These are phyloP conservation scores for Pogona vitticeps DNA, from an alignment of 2,113 vertebrate species.

Conservation along the genomic window DNA sequence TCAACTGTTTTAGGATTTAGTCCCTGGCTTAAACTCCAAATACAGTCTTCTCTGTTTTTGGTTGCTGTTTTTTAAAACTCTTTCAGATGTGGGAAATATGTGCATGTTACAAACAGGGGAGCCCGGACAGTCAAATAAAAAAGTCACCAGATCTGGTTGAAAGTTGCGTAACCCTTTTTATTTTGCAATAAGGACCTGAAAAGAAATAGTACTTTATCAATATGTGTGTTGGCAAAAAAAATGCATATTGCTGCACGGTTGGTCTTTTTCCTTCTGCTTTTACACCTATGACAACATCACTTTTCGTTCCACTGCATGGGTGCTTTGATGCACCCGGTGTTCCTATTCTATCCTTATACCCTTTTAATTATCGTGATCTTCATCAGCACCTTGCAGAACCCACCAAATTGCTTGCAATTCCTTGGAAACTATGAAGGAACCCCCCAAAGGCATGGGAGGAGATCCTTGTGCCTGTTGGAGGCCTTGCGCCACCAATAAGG, in stretches of 20 bases:
- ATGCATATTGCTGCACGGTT: neutral
- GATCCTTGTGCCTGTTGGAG: too few relatives aligned
- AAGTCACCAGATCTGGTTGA: neutral
- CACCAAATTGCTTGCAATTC: neutral
- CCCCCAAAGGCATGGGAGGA: too few relatives aligned
- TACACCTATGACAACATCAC: neutral
- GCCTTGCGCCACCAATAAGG: neutral
- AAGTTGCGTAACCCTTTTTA: neutral
- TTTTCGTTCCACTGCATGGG: too few relatives aligned
- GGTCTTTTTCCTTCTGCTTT: conserved; percentile 5
- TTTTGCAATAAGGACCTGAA: neutral
- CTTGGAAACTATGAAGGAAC: neutral
- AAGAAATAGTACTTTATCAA: neutral
- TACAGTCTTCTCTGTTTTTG: neutral
- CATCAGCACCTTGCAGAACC: too few relatives aligned
- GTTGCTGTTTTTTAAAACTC: neutral
- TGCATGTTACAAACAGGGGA: neutral
- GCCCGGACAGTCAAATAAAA: neutral
- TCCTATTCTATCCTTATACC: too few relatives aligned
- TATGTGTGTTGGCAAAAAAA: neutral
- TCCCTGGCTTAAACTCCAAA: neutral
- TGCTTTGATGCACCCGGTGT: neutral
- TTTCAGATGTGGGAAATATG: neutral
- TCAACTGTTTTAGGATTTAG: neutral
- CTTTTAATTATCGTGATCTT: neutral